A percentile compares a stretch with the other conserved stretches of the same genome.
Conservation (phyloP, 2,113 vertebrate genomes). For the Monopterus albus region DNA sequence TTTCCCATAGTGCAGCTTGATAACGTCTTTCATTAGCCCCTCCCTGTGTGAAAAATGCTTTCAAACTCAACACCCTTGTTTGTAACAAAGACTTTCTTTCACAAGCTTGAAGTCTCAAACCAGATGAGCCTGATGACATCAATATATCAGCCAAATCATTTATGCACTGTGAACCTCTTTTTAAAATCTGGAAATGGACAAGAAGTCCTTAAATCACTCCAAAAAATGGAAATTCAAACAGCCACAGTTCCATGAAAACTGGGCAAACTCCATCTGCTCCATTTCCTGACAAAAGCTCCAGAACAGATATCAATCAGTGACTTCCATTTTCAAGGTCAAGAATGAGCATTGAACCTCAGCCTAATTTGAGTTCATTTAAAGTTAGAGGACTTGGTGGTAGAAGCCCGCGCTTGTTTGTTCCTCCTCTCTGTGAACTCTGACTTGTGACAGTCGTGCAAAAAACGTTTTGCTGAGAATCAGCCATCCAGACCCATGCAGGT, state of each 20-base stretch:
- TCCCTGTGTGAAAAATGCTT: background rate
- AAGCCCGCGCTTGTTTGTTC: background rate
- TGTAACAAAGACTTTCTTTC: background rate
- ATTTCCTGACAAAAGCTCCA: constrained; percentile 4
- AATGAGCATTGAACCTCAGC: background rate
- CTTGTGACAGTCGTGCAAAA: constrained; percentile 1
- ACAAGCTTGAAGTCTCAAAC: background rate
- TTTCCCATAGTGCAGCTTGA: background rate
- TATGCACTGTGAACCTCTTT: too few relatives aligned
- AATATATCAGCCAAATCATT: background rate
- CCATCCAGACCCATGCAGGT: constrained; percentile 24
- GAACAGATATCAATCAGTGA: too few relatives aligned
- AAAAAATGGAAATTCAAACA: background rate
- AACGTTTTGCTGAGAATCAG: background rate
- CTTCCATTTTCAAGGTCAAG: background rate
- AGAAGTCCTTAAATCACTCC: too few relatives aligned
- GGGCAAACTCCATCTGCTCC: background rate
- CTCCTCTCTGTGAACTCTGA: constrained; percentile 32
- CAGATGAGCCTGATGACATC: background rate
- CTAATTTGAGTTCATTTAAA: background rate
- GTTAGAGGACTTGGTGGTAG: background rate
- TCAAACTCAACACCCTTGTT: background rate
- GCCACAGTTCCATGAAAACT: background rate
- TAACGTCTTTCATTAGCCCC: background rate
- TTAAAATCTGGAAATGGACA: too few relatives aligned